Conservation (phyloP, 2,888 invertebrate genomes). For the Tiliacea aurago region DNA sequence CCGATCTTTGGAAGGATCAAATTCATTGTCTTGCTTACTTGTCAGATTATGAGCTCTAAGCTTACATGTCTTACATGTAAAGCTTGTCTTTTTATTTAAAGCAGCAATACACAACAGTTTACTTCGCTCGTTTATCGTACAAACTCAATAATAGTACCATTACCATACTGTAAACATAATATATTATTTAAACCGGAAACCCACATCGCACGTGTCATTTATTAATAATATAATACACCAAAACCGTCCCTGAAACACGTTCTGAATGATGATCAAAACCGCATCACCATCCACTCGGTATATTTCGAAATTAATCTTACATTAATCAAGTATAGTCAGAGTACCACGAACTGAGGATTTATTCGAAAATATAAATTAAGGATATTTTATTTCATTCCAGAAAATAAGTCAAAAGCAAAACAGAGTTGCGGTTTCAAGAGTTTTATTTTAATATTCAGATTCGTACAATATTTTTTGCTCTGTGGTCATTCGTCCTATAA, state of each 20-base stretch:
- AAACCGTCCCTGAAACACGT: conserved; percentile 29
- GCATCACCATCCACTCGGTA: conserved; percentile 5
- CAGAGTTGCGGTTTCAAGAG: background rate
- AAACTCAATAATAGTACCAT: background rate
- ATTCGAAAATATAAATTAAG: background rate
- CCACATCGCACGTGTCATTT: conserved; percentile 5
- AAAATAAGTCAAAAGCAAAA: background rate
- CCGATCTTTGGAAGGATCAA: background rate
- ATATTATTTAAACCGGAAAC: conserved; percentile 5
- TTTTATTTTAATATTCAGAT: background rate
- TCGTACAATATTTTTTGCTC: background rate
- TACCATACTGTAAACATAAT: background rate
- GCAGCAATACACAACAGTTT: background rate
- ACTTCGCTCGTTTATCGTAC: too few relatives aligned
- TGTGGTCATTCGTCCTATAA: background rate
- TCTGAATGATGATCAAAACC: conserved; percentile 32
- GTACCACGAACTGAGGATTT: background rate
- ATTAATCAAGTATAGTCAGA: conserved; percentile 9
- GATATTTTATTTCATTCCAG: background rate
- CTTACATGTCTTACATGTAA: background rate
- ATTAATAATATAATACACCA: conserved; percentile 12
- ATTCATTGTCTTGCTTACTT: background rate
- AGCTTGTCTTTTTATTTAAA: background rate
- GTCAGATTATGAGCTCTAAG: background rate
- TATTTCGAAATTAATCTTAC: conserved; percentile 27